phyloP scores from a whole-genome alignment of 1,140 invertebrate species.

The Druon quercuslanigerum region DNA sequence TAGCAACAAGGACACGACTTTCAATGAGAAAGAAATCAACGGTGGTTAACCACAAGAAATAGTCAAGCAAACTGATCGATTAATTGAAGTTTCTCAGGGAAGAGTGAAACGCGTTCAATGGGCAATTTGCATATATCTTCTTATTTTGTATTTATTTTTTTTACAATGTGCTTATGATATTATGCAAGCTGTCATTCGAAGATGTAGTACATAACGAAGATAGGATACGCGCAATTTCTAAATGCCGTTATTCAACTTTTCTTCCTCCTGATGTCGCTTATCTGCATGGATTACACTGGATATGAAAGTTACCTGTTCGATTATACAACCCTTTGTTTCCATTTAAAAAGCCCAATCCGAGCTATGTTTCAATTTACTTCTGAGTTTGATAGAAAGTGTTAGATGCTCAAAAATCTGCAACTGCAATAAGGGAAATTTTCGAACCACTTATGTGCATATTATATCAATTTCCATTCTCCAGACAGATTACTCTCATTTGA shows the following conservation, averaged over 20 bases:
- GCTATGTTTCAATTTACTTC: too few relatives aligned
- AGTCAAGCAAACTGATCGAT: slow-evolving; percentile 16
- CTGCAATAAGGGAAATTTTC: too few relatives aligned
- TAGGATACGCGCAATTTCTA: slow-evolving; percentile 16
- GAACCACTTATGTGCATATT: too few relatives aligned
- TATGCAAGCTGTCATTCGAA: slow-evolving; percentile 18
- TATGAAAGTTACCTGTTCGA: slow-evolving; percentile 3
- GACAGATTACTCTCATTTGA: too few relatives aligned
- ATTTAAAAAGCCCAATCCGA: neutral
- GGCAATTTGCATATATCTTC: neutral
- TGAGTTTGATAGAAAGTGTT: too few relatives aligned
- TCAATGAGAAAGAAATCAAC: slow-evolving; percentile 26
- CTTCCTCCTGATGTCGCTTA: slow-evolving; percentile 13
- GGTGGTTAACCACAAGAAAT: slow-evolving; percentile 3
- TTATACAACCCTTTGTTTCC: slow-evolving; percentile 4
- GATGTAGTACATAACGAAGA: slow-evolving; percentile 5
- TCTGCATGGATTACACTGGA: slow-evolving; percentile 5
- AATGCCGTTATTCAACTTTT: slow-evolving; percentile 14
- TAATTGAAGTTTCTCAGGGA: neutral
- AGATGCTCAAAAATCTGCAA: too few relatives aligned
- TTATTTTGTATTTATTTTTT: neutral
- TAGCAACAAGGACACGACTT: slow-evolving; percentile 26
- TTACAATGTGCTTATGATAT: neutral
- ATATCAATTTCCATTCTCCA: too few relatives aligned
- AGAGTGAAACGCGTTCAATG: slow-evolving; percentile 10